Conservation (phyloP, 30 jellyfish, hydroid and myxozoan species). For the Chrysaora quinquecirrha region DNA sequence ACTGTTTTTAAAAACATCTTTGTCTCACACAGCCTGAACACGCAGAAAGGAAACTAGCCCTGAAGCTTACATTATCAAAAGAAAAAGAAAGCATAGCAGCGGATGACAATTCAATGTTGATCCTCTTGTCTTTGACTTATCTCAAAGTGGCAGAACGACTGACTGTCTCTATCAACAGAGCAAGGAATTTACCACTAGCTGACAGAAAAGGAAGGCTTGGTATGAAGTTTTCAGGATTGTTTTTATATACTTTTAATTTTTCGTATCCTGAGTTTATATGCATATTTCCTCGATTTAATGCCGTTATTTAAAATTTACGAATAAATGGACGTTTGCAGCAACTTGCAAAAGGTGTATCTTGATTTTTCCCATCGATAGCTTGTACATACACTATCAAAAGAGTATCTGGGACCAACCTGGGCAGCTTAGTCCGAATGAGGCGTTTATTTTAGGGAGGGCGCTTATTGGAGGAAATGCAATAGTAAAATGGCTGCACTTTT, state of each 20-base stretch:
- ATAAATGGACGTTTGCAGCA: no score
- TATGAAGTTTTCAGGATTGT: conserved; percentile 6
- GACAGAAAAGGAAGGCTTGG: conserved; percentile 97
- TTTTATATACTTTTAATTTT: background rate
- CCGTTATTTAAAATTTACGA: no score
- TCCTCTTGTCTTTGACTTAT: conserved; percentile 79
- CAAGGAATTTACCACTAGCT: conserved; percentile 93
- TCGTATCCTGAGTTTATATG: background rate
- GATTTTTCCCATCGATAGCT: no score
- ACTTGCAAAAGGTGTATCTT: no score
- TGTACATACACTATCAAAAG: no score
- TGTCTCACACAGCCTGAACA: background rate
- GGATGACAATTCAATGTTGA: conserved; percentile 86
- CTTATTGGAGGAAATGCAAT: no score
- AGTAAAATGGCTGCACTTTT: no score
- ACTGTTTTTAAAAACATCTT: no score
- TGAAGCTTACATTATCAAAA: conserved; percentile 39
- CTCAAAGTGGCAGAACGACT: conserved; percentile 74
- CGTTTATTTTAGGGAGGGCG: no score
- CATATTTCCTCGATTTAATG: no score
- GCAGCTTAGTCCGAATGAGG: no score
- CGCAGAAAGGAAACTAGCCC: conserved; percentile 35
- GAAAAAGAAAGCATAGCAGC: conserved; percentile 32
- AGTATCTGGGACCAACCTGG: no score
- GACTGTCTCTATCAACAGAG: conserved; percentile 91